These are phyloP conservation scores for Nycticryphes semicollaris DNA, from an alignment of 2,113 vertebrate genomes.

Conservation along the genomic window DNA sequence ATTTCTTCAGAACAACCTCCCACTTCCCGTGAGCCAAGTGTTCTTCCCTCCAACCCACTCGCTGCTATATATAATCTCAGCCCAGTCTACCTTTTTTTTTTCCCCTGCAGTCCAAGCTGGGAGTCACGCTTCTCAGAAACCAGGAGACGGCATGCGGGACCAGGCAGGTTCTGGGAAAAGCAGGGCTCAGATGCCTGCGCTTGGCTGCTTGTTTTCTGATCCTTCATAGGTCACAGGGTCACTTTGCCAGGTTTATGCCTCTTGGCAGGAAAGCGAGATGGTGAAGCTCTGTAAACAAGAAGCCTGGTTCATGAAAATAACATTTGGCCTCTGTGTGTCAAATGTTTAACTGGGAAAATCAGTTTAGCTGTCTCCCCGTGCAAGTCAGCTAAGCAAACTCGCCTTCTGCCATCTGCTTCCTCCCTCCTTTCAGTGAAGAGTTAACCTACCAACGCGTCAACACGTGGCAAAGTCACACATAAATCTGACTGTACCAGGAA, in stretches of 20 bases:
- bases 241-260: background rate
- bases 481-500: background rate
- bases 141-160: background rate
- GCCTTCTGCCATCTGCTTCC: background rate
- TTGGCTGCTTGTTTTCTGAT: background rate
- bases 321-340: background rate
- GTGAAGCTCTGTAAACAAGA: background rate
- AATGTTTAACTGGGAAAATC: background rate
- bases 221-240: background rate
- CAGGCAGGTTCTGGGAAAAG: background rate
- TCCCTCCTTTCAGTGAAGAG: background rate
- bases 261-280: background rate
- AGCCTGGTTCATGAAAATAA: background rate
- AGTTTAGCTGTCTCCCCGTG: background rate
- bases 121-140: constrained; percentile 16
- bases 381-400: background rate
- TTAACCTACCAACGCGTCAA: background rate
- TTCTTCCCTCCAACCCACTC: constrained; percentile 39
- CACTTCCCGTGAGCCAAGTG: background rate
- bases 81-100: background rate
- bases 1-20: constrained; percentile 17
- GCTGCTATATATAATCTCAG: constrained; percentile 32
- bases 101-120: background rate
- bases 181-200: background rate
- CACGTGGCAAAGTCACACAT: background rate